Base-by-base conservation (phyloP, 2,113 vertebrate species). In the Typhlomys cinereus region DNA sequence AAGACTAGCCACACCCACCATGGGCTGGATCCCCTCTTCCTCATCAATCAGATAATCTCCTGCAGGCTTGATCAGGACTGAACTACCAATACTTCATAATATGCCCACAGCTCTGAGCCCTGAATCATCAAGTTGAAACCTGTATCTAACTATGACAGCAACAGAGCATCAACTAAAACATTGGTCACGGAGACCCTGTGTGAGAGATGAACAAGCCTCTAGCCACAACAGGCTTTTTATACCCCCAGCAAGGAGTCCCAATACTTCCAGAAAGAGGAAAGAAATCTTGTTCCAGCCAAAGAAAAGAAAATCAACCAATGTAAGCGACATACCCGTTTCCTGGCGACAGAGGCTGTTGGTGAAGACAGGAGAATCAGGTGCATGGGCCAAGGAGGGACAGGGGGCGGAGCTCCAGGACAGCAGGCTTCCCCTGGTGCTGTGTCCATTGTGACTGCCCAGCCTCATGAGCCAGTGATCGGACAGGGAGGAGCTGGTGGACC, bases 391-490 rank as follows among this genome's bases (percentile, higher is more conserved):
- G 25, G 98, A 97, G 5, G 97, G 96, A 70, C 70, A 97, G 44
- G 97, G 97, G 54, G 97, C 97, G 11, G 98, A 98, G 36, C 95
- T 97, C 18, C 97, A 96, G 57, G 98, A 98, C 57, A 97, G 95
- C 50, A 98, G 27, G 41, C 98, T 98, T 59, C 98, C 98, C 87
- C 96, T 84, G 0, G 97, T 97, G 91, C 97, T 97, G 15, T 46
- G 52, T 81, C 98, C 95, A 0, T 62, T 17, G 13, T 8, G 62
- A 84, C 95, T 97, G 0, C 97, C 97, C 5, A 99, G 98, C 31
- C 98, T 97, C 54, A 98, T 84, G 6, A 99, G 97, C 99, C 99
- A 99, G 96, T 99, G 99, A 52, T 99, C 98, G 0, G 99, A 98
- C 88, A 98, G 52, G 2, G 98, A 98, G 18, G 98, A 98, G 95